Conservation (phyloP, 2,113 vertebrate species). For the Rattus rattus region DNA sequence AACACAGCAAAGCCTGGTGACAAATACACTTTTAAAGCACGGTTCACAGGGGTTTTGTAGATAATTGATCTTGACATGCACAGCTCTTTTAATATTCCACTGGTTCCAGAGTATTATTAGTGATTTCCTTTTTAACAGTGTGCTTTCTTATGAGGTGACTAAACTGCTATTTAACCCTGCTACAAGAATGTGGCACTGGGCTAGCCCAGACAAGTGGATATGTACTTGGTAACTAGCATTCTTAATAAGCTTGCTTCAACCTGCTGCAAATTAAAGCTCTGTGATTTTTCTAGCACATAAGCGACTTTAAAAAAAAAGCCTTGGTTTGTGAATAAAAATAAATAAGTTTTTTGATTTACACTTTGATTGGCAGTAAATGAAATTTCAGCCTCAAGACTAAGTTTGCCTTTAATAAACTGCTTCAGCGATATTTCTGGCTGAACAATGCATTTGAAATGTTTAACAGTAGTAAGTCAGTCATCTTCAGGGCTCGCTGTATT, state of each 20-base stretch:
- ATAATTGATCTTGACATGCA: constrained; percentile 86
- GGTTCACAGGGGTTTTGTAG: constrained; percentile 81
- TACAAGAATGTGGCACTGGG: constrained; percentile 87
- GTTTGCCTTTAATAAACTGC: constrained; percentile 69
- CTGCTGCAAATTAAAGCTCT: constrained; percentile 88
- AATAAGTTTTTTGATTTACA: constrained; percentile 81
- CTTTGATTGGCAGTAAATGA: constrained; percentile 76
- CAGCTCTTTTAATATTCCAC: constrained; percentile 83
- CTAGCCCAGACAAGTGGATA: constrained; percentile 89
- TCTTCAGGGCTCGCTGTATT: not conserved
- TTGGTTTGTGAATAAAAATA: constrained; percentile 83
- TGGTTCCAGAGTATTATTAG: constrained; percentile 83
- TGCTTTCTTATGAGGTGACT: constrained; percentile 82
- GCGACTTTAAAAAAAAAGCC: constrained; percentile 68
- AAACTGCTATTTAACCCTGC: constrained; percentile 90
- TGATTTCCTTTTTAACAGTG: constrained; percentile 86
- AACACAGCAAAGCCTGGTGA: constrained; percentile 68
- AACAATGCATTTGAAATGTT: constrained; percentile 51
- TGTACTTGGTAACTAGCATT: constrained; percentile 87
- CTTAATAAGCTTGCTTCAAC: constrained; percentile 89
- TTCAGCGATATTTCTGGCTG: constrained; percentile 2
- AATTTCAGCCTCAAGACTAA: constrained; percentile 76
- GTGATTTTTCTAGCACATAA: constrained; percentile 84
- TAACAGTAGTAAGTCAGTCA: constrained; percentile 28
- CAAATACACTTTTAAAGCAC: constrained; percentile 79